Conservation (phyloP, 1,140 invertebrate genomes). For the Pseudomyrmex concolor region DNA sequence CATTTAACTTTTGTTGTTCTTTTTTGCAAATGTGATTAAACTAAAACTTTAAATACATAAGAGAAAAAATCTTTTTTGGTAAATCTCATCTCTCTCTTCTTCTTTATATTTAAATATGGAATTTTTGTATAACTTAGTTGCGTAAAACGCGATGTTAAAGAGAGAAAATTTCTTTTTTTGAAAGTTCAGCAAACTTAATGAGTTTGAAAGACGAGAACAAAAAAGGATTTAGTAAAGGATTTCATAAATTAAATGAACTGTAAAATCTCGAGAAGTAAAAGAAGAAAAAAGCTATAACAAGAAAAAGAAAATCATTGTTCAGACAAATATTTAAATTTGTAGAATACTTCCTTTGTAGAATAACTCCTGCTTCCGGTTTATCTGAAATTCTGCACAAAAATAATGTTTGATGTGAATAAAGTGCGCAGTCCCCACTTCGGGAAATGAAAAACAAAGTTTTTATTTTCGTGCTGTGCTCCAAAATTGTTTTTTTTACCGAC, state of each 20-base stretch:
- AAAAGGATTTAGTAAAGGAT: slow-evolving; percentile 7
- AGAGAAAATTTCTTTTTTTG: slow-evolving; percentile 66
- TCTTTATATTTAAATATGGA: slow-evolving; percentile 78
- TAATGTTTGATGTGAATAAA: too few species aligned
- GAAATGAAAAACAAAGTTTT: too few species aligned
- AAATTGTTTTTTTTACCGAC: too few species aligned
- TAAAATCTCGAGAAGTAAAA: slow-evolving; percentile 31
- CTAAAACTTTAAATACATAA: slow-evolving; percentile 64
- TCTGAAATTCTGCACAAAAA: too few species aligned
- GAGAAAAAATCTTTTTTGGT: slow-evolving; percentile 46
- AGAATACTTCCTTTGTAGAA: too few species aligned
- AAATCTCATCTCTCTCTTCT: slow-evolving; percentile 61
- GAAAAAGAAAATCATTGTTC: too few species aligned
- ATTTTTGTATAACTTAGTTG: slow-evolving; percentile 81
- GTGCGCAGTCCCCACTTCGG: too few species aligned
- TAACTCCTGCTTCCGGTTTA: too few species aligned
- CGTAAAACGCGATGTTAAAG: slow-evolving; percentile 82
- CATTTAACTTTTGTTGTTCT: slow-evolving; percentile 53
- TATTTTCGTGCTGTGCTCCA: too few species aligned
- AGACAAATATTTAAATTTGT: too few species aligned
- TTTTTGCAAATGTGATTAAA: slow-evolving; percentile 69
- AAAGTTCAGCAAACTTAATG: too few species aligned
- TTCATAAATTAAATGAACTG: slow-evolving; percentile 53
- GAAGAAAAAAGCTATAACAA: neutral
- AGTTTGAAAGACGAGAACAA: too few species aligned